These are phyloP conservation scores for Halisarca cf. caerulea DNA, from an alignment of 37 sponge, comb jelly and placozoan species.

Conservation along the genomic window DNA sequence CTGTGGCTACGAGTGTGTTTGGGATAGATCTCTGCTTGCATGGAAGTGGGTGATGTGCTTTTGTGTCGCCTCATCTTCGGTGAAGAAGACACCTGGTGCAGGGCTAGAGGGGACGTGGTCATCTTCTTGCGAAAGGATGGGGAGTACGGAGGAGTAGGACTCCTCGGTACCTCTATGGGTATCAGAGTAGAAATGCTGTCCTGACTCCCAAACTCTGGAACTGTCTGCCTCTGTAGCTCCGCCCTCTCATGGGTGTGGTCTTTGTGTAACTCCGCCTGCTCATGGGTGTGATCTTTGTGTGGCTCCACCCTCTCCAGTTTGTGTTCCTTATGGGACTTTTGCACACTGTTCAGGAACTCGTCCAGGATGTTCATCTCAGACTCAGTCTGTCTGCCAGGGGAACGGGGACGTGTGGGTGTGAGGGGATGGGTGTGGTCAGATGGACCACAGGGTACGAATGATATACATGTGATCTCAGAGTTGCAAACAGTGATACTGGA, in stretches of 20 bases:
- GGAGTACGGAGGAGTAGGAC: slow-evolving; percentile 2
- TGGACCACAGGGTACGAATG: slow-evolving; percentile 34
- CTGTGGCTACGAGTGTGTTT: background rate
- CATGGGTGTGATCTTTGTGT: too few species aligned
- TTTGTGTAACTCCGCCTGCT: background rate
- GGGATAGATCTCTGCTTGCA: background rate
- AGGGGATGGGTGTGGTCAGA: background rate
- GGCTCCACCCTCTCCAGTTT: too few species aligned
- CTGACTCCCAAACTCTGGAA: background rate
- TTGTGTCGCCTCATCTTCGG: background rate
- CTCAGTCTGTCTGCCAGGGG: background rate
- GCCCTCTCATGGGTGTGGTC: background rate
- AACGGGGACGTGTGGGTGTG: background rate
- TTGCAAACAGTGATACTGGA: slow-evolving; percentile 66
- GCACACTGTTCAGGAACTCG: background rate
- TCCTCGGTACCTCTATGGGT: background rate
- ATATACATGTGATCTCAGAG: slow-evolving; percentile 56
- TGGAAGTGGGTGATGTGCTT: background rate
- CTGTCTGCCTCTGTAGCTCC: background rate
- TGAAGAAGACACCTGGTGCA: background rate
- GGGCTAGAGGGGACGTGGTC: background rate
- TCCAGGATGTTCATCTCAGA: slow-evolving; percentile 20
- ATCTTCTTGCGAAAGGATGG: background rate
- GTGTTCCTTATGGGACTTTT: background rate
- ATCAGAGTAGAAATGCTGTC: background rate